Conservation (phyloP, 2,797 vertebrate species). For the Schizothorax lantsangensis region DNA sequence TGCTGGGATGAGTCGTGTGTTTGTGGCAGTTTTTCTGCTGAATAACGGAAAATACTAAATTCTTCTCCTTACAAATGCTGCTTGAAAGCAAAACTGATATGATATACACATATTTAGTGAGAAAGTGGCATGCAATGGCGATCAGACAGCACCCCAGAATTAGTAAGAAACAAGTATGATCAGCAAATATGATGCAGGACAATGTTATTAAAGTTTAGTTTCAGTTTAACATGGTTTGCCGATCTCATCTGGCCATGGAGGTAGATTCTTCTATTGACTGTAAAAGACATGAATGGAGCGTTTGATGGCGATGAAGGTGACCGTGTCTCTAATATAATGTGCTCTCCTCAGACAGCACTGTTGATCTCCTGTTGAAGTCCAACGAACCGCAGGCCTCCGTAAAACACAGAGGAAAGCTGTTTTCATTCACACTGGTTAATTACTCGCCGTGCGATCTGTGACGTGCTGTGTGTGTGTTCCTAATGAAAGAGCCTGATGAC, state of each 20-base stretch:
- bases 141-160: no score
- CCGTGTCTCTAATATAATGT: slow-evolving; percentile 64
- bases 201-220: neutral
- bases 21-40: neutral
- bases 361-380: slow-evolving; percentile 68
- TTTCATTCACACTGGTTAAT: slow-evolving; percentile 65
- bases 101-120: neutral
- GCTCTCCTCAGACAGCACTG: slow-evolving; percentile 26
- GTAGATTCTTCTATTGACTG: no score
- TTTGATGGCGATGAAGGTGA: slow-evolving; percentile 67
- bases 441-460: slow-evolving; percentile 71
- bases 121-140: no score
- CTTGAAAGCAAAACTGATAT: neutral
- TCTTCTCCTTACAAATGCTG: no score
- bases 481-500: slow-evolving; percentile 71
- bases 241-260: no score
- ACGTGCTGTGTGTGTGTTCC: slow-evolving; percentile 67
- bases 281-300: slow-evolving; percentile 63
- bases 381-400: slow-evolving; percentile 68
- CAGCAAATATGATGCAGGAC: neutral
- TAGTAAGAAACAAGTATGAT: no score
- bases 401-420: slow-evolving; percentile 58
- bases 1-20: no score
- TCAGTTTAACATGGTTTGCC: no score
- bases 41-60: no score